Base-by-base conservation (phyloP, 92 coral and sea anemone genomes). In the Epizoanthus illoricatus region DNA sequence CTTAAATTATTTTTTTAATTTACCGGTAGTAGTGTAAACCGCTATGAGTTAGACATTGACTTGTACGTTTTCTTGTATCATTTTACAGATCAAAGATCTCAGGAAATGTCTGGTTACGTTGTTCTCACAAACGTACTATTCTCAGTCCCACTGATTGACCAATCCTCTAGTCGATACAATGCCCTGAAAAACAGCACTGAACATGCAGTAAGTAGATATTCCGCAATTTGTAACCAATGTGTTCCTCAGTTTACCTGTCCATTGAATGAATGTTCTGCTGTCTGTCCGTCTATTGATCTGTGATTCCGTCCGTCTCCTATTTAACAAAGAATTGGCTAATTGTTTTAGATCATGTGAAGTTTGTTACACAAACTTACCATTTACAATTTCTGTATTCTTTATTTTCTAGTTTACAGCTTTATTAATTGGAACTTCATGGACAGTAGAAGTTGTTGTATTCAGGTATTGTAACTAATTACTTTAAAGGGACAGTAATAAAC, bases 61-160 rank as follows among this genome's bases (percentile, higher is more conserved):
- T 57, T 65, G 66, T 13, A 65, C 66, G 8, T 75, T 58, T 18
- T 75, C 33, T 28, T 28, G 33, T 28, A 28, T 28, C 33, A 24
- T 15, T 5, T 3, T 19, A 65, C 60, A 20, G 56, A 33, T 21
- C 28, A 12, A 17, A 4, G 54, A 21, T 18, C n/a, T 57, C 80
- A 16, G 66, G 52, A 57, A 45, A 41, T 75, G 2, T 75, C 80
- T 5, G 80, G 80, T 16, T 75, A 58, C 54, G 16, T 75, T 16
- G 5, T 1, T 21, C 52, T 75, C 43, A 39, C 67, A 0, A 75
- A 75, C 28, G 36, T 19, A 49, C 5, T n/a, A 8, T 75, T 75
- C n/a, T 75, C 80, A 17, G 47, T 57, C 18, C 54, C 21, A 1
- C 24, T 75, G 80, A 23, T 58, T 8, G 66, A 75, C 47, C 62